Percentiles rank a stretch among this genome's conserved stretches.
These are phyloP conservation scores for Morone chrysops DNA, from an alignment of 2,113 vertebrate species.

Conservation along the genomic window DNA sequence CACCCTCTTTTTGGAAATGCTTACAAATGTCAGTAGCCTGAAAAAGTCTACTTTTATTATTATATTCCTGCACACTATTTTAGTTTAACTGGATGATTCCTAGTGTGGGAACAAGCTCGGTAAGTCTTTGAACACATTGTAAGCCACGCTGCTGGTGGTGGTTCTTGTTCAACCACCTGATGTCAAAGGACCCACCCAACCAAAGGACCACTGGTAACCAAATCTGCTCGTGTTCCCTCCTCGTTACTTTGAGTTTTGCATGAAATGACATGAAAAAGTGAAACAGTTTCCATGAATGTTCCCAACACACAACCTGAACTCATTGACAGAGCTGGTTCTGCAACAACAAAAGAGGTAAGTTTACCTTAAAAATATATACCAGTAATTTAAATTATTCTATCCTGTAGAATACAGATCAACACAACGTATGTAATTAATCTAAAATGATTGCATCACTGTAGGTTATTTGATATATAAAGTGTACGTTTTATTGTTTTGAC, in stretches of 20 bases:
- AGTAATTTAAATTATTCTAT: background rate
- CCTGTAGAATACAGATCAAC: background rate
- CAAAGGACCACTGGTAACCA: constrained; percentile 29
- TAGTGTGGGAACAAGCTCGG: background rate
- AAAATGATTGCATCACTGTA: background rate
- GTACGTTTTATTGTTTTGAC: background rate
- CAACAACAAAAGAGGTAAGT: constrained; percentile 14
- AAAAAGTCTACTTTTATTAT: background rate
- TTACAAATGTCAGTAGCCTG: background rate
- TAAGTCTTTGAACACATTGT: background rate
- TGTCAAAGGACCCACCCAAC: background rate
- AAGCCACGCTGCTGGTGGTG: background rate
- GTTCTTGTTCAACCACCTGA: background rate
- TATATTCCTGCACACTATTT: background rate
- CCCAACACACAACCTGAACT: background rate
- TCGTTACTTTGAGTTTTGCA: constrained; percentile 11
- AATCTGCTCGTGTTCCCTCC: background rate
- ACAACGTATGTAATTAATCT: background rate
- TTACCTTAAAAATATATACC: background rate
- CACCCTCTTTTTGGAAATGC: background rate
- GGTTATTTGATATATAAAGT: background rate
- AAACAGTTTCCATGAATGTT: background rate
- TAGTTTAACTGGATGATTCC: background rate
- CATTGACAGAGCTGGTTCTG: background rate
- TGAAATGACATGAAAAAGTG: background rate